Evolutionary conservation across 2,888 invertebrate genomes (phyloP), one percentile per base, ranked within the genome.

Genomic region (Podotricha telesiphe): DNA sequence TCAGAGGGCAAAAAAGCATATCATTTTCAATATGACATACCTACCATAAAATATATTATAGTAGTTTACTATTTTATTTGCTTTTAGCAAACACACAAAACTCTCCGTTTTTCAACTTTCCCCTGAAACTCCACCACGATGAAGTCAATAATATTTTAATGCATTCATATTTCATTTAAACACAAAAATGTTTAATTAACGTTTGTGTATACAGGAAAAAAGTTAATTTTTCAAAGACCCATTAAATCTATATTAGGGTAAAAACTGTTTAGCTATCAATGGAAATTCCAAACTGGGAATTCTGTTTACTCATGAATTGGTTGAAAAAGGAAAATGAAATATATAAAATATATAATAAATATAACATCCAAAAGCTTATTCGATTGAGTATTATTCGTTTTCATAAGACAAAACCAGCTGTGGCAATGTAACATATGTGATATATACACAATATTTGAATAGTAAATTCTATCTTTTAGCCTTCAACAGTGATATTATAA

Each of bases 1-100:
- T n/a, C 22, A 45, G 22, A 59, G 45, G 59, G 59, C 59, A 59
- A 59, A 45, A 56, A 59, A 45, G 22, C 45, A n/a, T 45, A 22
- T n/a, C 45, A n/a, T n/a, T 59, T n/a, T 59, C 11, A 10, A 17
- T 34, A 17, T 17, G 10, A 17, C 8, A 28, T 55, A 37, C 15
- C 58, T 10, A 58, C 8, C n/a, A n/a, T n/a, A n/a, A n/a, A n/a
- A n/a, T n/a, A 22, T 42, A 20, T 58, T 13, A 34, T 34, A 17
- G 8, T 28, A 28, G 28, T 28, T 4, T 28, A n/a, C n/a, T n/a
- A n/a, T n/a, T n/a, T n/a, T n/a, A n/a, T n/a, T n/a, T n/a, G n/a
- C n/a, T n/a, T n/a, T n/a, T 28, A 28, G 6, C 28, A 6, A 28
- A 28, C 4, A 5, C 4, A 5, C 28, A 28, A 28, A 2, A 28